These are phyloP conservation scores for Hemibagrus wyckioides DNA, from an alignment of 2,113 vertebrate genomes.

Conservation along the genomic window DNA sequence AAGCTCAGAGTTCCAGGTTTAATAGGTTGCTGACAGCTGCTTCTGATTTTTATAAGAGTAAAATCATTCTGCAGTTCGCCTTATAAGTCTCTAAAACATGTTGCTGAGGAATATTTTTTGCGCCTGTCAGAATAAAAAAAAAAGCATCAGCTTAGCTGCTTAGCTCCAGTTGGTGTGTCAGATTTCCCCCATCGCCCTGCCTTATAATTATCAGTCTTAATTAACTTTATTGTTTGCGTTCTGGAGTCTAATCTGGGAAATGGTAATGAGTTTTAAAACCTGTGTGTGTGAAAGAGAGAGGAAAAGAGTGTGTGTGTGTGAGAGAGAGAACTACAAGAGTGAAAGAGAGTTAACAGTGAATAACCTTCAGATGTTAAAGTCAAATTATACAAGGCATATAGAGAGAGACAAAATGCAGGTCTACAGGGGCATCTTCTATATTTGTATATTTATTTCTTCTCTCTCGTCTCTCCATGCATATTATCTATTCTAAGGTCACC, in stretches of 20 bases:
- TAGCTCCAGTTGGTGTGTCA: slow-evolving; percentile 29
- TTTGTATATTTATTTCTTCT: background rate
- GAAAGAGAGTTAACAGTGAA: slow-evolving; percentile 36
- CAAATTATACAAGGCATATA: slow-evolving; percentile 1
- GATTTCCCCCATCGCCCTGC: slow-evolving; percentile 39
- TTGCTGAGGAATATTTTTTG: slow-evolving; percentile 7
- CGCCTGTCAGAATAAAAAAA: slow-evolving; percentile 29
- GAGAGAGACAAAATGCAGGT: background rate
- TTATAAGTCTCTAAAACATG: background rate
- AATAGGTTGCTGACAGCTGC: background rate
- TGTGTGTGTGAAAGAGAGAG: slow-evolving; percentile 21
- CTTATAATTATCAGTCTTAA: slow-evolving; percentile 58
- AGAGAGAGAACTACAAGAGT: slow-evolving; percentile 3
- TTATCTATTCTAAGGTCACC: slow-evolving; percentile 4
- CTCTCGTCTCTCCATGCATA: background rate
- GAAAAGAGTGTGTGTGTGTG: slow-evolving; percentile 7
- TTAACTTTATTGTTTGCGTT: slow-evolving; percentile 59
- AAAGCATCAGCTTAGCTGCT: slow-evolving; percentile 29
- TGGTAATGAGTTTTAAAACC: slow-evolving; percentile 61
- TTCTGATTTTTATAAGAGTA: background rate
- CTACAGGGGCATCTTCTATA: background rate
- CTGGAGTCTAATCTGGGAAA: slow-evolving; percentile 56
- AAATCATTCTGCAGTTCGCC: background rate
- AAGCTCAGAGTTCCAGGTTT: background rate
- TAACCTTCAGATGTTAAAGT: slow-evolving; percentile 35